These are phyloP conservation scores for Crocuta crocuta DNA, from an alignment of 2,113 vertebrate genomes.

Conservation along the genomic window DNA sequence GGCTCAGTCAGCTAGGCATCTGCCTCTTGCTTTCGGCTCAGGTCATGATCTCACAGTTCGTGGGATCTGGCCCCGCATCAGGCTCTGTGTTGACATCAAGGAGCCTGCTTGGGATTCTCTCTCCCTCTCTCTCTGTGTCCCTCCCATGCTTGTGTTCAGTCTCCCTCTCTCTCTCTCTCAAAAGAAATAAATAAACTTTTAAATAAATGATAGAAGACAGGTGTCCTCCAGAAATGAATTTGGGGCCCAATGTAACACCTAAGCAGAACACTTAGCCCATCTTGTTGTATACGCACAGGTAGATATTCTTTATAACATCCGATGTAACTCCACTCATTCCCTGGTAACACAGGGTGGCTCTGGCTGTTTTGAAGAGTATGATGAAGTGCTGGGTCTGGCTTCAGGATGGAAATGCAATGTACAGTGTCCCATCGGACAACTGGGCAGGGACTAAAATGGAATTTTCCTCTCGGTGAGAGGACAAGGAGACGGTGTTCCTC, in stretches of 20 bases:
- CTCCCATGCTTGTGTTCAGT: too few species aligned
- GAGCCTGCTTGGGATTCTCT: too few species aligned
- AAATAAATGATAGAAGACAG: background rate
- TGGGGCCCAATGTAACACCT: background rate
- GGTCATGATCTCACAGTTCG: too few species aligned
- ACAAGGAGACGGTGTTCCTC: background rate
- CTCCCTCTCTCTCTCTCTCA: too few species aligned
- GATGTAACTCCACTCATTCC: background rate
- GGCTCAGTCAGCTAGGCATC: too few species aligned
- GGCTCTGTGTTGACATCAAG: too few species aligned
- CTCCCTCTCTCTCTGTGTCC: too few species aligned
- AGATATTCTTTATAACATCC: background rate
- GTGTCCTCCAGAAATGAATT: background rate
- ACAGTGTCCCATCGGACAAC: background rate
- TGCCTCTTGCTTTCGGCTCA: too few species aligned
- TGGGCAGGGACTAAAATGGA: background rate
- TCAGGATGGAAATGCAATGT: background rate
- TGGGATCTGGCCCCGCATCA: too few species aligned
- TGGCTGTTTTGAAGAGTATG: background rate
- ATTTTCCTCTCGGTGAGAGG: background rate
- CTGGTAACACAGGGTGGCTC: accelerated
- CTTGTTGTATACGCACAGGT: background rate
- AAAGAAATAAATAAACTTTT: too few species aligned
- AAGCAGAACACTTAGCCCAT: background rate
- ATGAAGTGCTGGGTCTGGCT: background rate